These are phyloP conservation scores for Bombus confusus DNA, from an alignment of 1,140 invertebrate genomes.

Conservation along the genomic window DNA sequence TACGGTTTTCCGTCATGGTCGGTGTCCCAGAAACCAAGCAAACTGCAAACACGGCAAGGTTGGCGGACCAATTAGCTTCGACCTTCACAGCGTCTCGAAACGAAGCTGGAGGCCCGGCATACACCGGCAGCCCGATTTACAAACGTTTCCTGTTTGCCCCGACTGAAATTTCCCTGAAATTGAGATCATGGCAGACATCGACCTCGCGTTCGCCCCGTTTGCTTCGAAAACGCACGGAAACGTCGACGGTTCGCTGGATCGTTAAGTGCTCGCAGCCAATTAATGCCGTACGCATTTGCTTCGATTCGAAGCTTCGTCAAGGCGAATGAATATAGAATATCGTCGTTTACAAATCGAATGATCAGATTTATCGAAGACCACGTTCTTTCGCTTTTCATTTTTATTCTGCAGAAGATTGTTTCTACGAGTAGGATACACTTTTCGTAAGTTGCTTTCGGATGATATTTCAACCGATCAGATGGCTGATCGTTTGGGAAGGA, in stretches of 20 bases:
- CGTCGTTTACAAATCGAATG: not conserved
- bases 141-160: constrained; percentile 44
- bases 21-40: constrained; percentile 44
- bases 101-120: not conserved
- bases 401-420: not conserved
- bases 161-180: constrained; percentile 49
- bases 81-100: constrained; percentile 43
- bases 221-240: constrained; percentile 1
- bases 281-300: not conserved
- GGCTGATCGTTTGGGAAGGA: not conserved
- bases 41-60: constrained; percentile 52
- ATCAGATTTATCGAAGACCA: not conserved
- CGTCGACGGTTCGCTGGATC: constrained; percentile 9
- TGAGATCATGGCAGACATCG: constrained; percentile 21
- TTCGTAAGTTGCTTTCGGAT: not conserved
- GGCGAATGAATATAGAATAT: not conserved
- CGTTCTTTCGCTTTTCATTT: no score
- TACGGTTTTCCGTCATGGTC: constrained; percentile 45
- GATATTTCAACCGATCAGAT: not conserved
- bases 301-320: not conserved
- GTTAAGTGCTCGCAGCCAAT: constrained; percentile 1
- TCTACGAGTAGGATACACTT: not conserved
- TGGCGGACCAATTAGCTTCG: constrained; percentile 48
- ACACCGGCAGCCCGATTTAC: constrained; percentile 10
- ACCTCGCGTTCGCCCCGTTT: not conserved